phyloP scores from a whole-genome alignment of 2,888 invertebrate genomes.

The Ennomos erosarius region DNA sequence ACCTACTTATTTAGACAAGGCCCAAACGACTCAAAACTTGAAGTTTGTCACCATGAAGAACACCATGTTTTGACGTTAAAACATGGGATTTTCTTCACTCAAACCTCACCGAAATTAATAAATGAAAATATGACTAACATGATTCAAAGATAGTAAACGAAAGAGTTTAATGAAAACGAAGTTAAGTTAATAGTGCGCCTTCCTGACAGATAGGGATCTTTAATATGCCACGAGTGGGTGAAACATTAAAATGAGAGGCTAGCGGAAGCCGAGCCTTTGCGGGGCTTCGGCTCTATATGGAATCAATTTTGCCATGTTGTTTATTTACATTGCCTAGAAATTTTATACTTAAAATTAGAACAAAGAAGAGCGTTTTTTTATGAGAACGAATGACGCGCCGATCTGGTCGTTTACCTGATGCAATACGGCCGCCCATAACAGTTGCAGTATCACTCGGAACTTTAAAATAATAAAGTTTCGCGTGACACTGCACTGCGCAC shows the following conservation, averaged over 20 bases:
- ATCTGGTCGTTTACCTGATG: too few relatives aligned
- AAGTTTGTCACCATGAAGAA: too few relatives aligned
- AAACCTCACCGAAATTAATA: conserved; percentile 23
- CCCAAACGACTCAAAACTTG: too few relatives aligned
- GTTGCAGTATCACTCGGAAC: too few relatives aligned
- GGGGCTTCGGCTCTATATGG: conserved; percentile 6
- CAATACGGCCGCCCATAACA: too few relatives aligned
- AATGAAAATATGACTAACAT: conserved; percentile 33
- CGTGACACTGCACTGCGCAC: too few relatives aligned
- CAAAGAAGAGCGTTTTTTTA: too few relatives aligned
- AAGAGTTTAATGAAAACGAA: conserved; percentile 80
- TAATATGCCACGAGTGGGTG: conserved; percentile 81
- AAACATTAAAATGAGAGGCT: conserved; percentile 69
- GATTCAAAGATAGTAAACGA: conserved; percentile 50
- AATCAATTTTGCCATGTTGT: conserved; percentile 19
- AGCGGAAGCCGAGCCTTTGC: conserved; percentile 73
- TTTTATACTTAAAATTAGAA: too few relatives aligned
- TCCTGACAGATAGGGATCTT: conserved; percentile 81
- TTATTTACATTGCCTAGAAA: conserved; percentile 9
- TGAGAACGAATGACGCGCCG: too few relatives aligned
- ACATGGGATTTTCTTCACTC: neutral
- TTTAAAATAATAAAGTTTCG: too few relatives aligned
- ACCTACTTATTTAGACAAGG: too few relatives aligned
- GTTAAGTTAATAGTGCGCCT: conserved; percentile 76
- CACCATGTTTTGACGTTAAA: too few relatives aligned